Conservation (phyloP, 2,113 vertebrate species). For the Hypomesus transpacificus region DNA sequence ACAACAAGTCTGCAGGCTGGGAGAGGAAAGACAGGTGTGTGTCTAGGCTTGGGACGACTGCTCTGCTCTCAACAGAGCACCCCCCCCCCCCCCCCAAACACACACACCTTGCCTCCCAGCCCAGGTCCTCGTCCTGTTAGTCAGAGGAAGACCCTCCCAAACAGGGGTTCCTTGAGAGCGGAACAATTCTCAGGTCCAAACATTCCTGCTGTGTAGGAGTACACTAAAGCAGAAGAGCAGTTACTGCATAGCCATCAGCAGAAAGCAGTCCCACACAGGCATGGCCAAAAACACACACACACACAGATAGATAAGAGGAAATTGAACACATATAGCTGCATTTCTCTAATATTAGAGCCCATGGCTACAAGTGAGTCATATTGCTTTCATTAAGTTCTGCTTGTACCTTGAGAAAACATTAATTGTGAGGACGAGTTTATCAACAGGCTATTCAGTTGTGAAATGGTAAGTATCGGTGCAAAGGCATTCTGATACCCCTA, state of each 20-base stretch:
- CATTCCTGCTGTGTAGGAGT: background rate
- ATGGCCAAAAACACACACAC: background rate
- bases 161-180: too few relatives aligned
- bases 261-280: background rate
- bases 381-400: conserved; percentile 3
- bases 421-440: background rate
- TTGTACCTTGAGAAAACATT: conserved; percentile 1
- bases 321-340: background rate
- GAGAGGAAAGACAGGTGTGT: conserved; percentile 48
- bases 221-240: background rate
- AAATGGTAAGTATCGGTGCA: background rate
- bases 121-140: background rate
- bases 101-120: conserved; percentile 10
- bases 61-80: conserved; percentile 1
- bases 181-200: too few relatives aligned
- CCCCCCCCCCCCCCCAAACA: background rate
- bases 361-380: background rate
- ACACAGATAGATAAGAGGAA: conserved; percentile 3
- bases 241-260: background rate
- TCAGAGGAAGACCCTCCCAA: background rate
- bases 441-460: background rate
- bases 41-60: conserved; percentile 45
- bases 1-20: conserved; percentile 37
- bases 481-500: conserved; percentile 6
- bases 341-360: background rate